phyloP scores from a whole-genome alignment of 1,140 invertebrate species.

The Laupala kohalensis region DNA sequence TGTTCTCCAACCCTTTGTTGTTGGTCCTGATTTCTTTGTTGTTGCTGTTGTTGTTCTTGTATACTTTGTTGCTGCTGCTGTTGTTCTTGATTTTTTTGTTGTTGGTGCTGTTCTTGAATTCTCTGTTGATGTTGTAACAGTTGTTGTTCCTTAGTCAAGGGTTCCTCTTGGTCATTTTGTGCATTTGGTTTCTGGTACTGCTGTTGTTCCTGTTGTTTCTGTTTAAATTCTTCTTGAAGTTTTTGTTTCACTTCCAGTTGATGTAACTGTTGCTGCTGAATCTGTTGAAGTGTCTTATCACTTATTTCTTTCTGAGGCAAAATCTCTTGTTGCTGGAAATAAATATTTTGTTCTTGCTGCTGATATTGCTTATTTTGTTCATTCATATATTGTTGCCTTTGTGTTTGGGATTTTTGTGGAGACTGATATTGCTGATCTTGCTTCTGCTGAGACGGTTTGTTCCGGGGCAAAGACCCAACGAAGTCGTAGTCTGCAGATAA shows the following conservation, averaged over 20 bases:
- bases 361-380: not conserved
- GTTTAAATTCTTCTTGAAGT: not conserved
- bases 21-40: not conserved
- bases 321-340: not conserved
- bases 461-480: conserved; percentile 23
- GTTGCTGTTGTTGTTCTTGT: not conserved
- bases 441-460: not conserved
- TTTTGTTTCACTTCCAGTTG: not conserved
- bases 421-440: not conserved
- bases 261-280: not conserved
- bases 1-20: not conserved
- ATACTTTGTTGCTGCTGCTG: no score
- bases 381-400: not conserved
- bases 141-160: not conserved
- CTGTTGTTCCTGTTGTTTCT: not conserved
- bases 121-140: not conserved
- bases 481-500: conserved; percentile 33
- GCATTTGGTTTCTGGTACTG: not conserved
- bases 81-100: not conserved
- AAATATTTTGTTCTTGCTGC: not conserved
- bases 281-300: not conserved
- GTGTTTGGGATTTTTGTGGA: not conserved
- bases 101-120: not conserved
- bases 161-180: not conserved
- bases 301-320: not conserved